Evolutionary conservation across 2,797 vertebrate genomes (phyloP).

Genomic region (Bradypus variegatus): DNA sequence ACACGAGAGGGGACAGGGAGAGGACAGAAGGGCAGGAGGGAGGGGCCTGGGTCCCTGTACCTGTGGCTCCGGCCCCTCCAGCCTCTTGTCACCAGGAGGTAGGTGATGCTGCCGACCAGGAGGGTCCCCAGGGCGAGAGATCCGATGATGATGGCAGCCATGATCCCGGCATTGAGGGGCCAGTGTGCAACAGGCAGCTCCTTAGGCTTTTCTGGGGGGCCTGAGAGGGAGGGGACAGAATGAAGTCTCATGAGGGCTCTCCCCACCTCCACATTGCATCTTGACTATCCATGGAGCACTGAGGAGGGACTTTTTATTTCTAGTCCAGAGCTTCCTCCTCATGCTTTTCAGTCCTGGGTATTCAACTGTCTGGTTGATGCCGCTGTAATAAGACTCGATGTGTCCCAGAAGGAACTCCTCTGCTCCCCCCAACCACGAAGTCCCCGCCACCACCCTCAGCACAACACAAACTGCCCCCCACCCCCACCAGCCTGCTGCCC

Average conservation of each 20-base stretch:
- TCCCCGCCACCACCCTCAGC: neutral
- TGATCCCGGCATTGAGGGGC: neutral
- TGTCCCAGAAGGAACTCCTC: too few relatives aligned
- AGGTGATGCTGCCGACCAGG: neutral
- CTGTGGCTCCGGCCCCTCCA: neutral
- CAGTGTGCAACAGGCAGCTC: neutral
- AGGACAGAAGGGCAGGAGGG: neutral
- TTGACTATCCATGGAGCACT: neutral
- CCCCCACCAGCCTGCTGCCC: too few relatives aligned
- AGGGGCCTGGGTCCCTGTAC: constrained; percentile 13
- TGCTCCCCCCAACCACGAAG: neutral
- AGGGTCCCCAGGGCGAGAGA: neutral
- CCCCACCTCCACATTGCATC: too few relatives aligned
- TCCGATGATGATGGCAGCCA: neutral
- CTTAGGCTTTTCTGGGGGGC: neutral
- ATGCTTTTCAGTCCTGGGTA: neutral
- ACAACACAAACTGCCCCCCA: neutral
- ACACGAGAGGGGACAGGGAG: neutral
- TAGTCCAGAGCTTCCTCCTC: neutral
- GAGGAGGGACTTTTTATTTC: neutral
- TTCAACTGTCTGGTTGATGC: neutral
- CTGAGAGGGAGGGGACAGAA: neutral
- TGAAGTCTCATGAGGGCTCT: neutral
- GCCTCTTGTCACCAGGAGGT: constrained; percentile 37
- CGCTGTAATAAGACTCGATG: neutral